Evolutionary conservation across 1,140 invertebrate genomes (phyloP).

Genomic region (Telenomus remus): DNA sequence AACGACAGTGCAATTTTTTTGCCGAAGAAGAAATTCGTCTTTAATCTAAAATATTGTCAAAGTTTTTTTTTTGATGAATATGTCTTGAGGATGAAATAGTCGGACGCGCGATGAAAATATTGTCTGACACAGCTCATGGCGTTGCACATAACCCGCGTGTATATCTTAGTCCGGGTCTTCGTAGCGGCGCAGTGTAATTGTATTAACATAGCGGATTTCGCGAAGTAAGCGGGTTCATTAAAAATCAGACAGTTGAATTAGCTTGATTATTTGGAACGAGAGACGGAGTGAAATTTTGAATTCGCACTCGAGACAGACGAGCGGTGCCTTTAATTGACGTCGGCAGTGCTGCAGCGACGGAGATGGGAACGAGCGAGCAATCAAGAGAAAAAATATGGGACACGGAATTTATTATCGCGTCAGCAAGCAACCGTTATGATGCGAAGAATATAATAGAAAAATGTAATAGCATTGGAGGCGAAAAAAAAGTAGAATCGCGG

Average conservation of each 20-base stretch:
- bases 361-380: neutral
- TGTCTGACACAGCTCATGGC: no score
- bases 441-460: conserved; percentile 61
- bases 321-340: conserved; percentile 59
- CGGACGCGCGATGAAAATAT: no score
- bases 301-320: conserved; percentile 31
- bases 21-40: conserved; percentile 11
- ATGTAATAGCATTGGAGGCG: conserved; percentile 52
- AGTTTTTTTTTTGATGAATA: no score
- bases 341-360: neutral
- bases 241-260: conserved; percentile 54
- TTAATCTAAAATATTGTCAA: no score
- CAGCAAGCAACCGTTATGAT: conserved; percentile 67
- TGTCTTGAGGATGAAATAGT: no score
- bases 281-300: conserved; percentile 33
- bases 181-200: conserved; percentile 26
- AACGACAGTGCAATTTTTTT: neutral
- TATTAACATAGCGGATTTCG: conserved; percentile 42
- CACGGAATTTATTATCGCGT: conserved; percentile 68
- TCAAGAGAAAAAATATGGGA: conserved; percentile 32
- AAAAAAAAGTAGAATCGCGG: conserved; percentile 18
- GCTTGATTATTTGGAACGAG: conserved; percentile 47
- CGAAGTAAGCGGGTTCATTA: conserved; percentile 44
- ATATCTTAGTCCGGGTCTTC: no score
- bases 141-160: no score